Base-by-base conservation (phyloP, 2,113 vertebrate genomes). In the Trachemys scripta region DNA sequence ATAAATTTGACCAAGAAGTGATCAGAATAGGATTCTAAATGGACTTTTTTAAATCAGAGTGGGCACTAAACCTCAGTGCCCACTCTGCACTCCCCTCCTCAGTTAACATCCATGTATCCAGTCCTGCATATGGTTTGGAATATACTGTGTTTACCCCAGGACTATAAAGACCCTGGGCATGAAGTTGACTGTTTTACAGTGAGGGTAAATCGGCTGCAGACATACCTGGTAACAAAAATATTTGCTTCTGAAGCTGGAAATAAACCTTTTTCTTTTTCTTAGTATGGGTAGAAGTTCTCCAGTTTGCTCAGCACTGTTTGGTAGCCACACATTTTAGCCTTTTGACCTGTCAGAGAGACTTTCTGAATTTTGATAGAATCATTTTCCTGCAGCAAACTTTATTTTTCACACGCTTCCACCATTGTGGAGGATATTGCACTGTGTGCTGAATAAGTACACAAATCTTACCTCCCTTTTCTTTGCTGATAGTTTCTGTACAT, bases 221-320 rank as follows among this genome's bases (percentile, higher is more conserved):
- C 87, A 69, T 59, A 87, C 51, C 85, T 1, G 4, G 94, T 56
- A 94, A 96, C 57, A 95, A 76, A 97, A 69, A 84, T 49, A 16
- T n/a, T 95, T 92, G 8, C 42, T 95, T 98, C 92, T 84, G 89
- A 95, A 95, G 72, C 93, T 81, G 65, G n/a, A 72, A 84, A 80
- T 81, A 94, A 88, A 87, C 12, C 24, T 94, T 95, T 92, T 56
- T 90, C 87, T 97, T 86, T 95, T 89, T 97, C 92, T 95, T 92
- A 11, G 47, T 53, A 27, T 69, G 72, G 72, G 45, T 94, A 82
- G 80, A 91, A 95, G 91, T 31, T 38, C 80, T 27, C 49, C 0
- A 6, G 6, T 92, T 97, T 92, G 45, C 62, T 72, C 54, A 94
- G 81, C 42, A 80, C 47, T 90, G 75, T 81, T 95, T 53, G 89